Conservation (phyloP, 2,113 vertebrate species). For the Callorhinus ursinus region DNA sequence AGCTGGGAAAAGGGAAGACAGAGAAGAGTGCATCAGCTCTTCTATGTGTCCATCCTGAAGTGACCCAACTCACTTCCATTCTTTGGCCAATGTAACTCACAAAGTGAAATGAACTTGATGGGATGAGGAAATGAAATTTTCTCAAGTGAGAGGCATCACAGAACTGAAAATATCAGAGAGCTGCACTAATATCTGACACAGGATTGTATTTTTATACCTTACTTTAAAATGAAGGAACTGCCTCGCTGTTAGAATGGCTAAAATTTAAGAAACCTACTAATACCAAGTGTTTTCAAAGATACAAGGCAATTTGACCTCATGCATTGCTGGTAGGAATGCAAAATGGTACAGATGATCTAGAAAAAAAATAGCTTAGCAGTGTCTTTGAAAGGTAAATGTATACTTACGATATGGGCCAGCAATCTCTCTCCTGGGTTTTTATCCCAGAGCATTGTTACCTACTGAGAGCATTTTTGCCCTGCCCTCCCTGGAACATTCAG, state of each 20-base stretch:
- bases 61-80: neutral
- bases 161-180: neutral
- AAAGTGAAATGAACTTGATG: neutral
- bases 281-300: neutral
- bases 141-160: neutral
- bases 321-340: neutral
- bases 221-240: slow-evolving; percentile 13
- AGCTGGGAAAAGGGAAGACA: neutral
- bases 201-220: neutral
- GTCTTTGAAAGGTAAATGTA: neutral
- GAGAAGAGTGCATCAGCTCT: neutral
- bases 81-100: neutral
- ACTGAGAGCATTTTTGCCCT: neutral
- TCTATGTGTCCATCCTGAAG: neutral
- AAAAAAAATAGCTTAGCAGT: neutral
- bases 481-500: neutral
- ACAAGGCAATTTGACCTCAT: neutral
- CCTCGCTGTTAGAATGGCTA: neutral
- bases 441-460: neutral
- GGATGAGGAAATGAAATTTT: neutral
- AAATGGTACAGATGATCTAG: neutral
- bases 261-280: neutral
- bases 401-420: neutral
- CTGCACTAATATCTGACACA: neutral
- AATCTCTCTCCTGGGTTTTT: neutral